A percentile compares a stretch with the other conserved stretches of the same genome.
phyloP scores from a whole-genome alignment of 2,888 invertebrate genomes.

The Pammene fasciana region DNA sequence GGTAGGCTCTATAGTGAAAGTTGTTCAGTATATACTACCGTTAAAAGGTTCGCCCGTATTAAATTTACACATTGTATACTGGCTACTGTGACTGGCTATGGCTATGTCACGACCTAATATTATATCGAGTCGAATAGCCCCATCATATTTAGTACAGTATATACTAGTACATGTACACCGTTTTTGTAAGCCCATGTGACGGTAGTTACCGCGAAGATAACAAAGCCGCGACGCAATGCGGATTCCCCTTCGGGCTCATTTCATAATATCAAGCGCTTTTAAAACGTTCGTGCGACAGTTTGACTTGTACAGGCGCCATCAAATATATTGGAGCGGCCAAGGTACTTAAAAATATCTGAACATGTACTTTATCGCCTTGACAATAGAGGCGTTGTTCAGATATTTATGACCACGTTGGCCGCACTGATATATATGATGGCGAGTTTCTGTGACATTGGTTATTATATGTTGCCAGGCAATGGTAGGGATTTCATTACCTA shows the following conservation, averaged over 20 bases:
- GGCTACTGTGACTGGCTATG: no score
- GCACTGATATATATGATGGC: no score
- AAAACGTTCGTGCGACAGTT: background rate
- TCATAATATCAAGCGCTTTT: slow-evolving; percentile 14
- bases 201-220: slow-evolving; percentile 24
- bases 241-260: slow-evolving; percentile 33
- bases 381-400: no score
- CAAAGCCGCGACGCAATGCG: slow-evolving; percentile 38
- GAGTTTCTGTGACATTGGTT: slow-evolving; percentile 15
- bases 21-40: no score
- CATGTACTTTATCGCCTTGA: no score
- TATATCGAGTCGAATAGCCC: background rate
- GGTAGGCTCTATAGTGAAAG: no score
- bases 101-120: background rate
- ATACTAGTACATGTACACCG: background rate
- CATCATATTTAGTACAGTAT: background rate
- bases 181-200: slow-evolving; percentile 11
- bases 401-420: no score
- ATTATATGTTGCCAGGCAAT: background rate
- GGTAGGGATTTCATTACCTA: background rate
- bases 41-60: no score
- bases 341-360: no score
- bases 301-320: no score
- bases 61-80: no score
- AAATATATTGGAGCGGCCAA: no score